Evolutionary conservation across 2,113 vertebrate species (phyloP), one percentile per base, ranked within the genome.

Genomic region (Plestiodon gilberti): DNA sequence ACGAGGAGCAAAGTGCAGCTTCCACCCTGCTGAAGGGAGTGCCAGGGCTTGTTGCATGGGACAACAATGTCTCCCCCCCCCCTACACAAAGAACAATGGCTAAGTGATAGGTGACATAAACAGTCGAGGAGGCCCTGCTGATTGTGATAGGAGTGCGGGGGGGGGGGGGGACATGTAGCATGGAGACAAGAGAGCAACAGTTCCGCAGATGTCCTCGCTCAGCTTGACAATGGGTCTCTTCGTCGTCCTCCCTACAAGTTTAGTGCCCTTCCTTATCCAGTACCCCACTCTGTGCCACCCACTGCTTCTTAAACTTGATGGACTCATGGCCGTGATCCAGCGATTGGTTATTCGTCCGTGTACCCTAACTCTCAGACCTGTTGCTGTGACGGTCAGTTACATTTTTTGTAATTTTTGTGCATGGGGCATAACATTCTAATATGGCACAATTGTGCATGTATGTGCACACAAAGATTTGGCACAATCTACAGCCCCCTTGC

Each of bases 371-470:
- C 20, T 18, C 52, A 43, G 40, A 64, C n/a, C 38, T 69, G 80
- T 52, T 9, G 64, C 43, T 52, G 22, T 30, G 40, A 2, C 4
- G 43, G 43, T 48, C 43, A 8, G 8, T 48, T 48, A 48, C 43
- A 48, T 48, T 48, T 8, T 48, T 48, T 48, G 8, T 8, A 48
- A 48, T 5, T 48, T 20, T 57, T 65, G 15, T 78, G 22, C 30
- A 48, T 78, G 11, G 8, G 30, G 28, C 14, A 4, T 6, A 35
- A 17, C 35, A 48, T 28, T 57, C 23, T 7, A 48, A 52, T 25
- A 4, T 84, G 14, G 40, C 14, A 3, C 0, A 8, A 3, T 3
- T 28, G 1, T 4, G 25, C 33, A 1, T 3, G 11, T 4, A 4
- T 33, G 10, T 4, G 28, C 30, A 52, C 18, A 15, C 38, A 48